A percentile compares a stretch with the other conserved stretches of the same genome.
These are phyloP conservation scores for Babyrousa celebensis DNA, from an alignment of 2,797 vertebrate species.

Conservation along the genomic window DNA sequence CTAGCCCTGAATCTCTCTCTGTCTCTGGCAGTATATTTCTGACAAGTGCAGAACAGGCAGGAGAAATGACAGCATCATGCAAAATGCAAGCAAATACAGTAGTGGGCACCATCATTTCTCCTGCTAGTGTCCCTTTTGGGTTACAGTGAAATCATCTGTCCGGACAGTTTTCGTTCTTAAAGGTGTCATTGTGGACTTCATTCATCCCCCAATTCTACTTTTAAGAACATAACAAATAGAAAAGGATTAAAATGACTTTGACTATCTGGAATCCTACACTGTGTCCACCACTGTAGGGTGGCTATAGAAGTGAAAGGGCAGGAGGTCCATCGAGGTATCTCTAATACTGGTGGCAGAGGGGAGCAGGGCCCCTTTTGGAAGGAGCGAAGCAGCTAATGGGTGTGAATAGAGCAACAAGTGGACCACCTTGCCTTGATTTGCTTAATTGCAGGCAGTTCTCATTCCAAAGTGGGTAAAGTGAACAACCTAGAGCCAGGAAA, in stretches of 20 bases:
- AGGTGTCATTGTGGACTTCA: neutral
- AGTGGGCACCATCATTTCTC: neutral
- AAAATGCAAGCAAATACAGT: neutral
- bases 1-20: slow-evolving; percentile 63
- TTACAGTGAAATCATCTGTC: slow-evolving; percentile 11
- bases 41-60: slow-evolving; percentile 74
- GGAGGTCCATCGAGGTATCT: neutral
- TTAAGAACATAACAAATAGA: slow-evolving; percentile 25
- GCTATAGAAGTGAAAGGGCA: neutral
- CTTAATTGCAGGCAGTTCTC: neutral
- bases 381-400: neutral
- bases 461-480: slow-evolving; percentile 77
- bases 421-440: neutral
- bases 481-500: slow-evolving; percentile 66
- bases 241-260: neutral
- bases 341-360: neutral
- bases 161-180: neutral
- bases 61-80: neutral
- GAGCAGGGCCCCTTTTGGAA: neutral
- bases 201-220: neutral
- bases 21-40: slow-evolving; percentile 67
- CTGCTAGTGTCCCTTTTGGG: neutral
- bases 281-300: neutral
- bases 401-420: neutral
- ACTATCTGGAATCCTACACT: neutral